Base-by-base conservation (phyloP, 2,888 invertebrate species). In the Oscheius sp. region DNA sequence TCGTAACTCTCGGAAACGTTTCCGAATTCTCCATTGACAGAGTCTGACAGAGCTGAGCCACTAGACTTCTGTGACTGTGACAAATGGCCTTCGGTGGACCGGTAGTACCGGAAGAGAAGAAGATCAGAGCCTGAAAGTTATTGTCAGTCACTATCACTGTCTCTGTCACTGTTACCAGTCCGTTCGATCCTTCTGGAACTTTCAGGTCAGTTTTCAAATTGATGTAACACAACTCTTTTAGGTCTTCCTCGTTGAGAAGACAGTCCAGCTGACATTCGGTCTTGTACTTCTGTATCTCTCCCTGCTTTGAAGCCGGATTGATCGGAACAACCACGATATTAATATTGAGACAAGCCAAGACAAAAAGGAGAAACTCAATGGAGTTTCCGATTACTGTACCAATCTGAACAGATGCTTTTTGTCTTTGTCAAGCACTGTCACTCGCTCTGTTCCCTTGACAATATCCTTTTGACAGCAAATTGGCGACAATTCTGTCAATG, bases 61-160 rank as follows among this genome's bases (percentile, higher is more conserved):
- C 74, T 9, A 86, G 70, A 29, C 77, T 59, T 9, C 74, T 59
- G 33, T 85, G 83, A 57, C 75, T 74, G 55, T 83, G 78, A 4
- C 62, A 53, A 53, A 84, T 80, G 3, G 77, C 81, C 68, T 85
- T 86, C 29, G 86, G 84, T 10, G 79, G 77, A 0, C 86, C 85
- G 0, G 86, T 85, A 1, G 86, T 85, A 2, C 86, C 86, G 10
- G 86, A 86, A 13, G 84, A 84, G 74, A 83, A 86, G 72, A 86
- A 85, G 2, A 85, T 65, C 33, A 85, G 72, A 29, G 76, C 80
- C 74, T 81, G 66, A 57, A 74, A 70, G n/a, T 13, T 11, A 21
- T 21, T 21, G 21, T 29, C 55, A 53, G 42, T 21, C 29, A 21
- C 21, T 21, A 21, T 29, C 51, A 2, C n/a, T 21, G 37, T 37